Percentiles rank a stretch among this genome's conserved stretches.
phyloP scores from a whole-genome alignment of 2,888 invertebrate genomes.

The Zygaena filipendulae region DNA sequence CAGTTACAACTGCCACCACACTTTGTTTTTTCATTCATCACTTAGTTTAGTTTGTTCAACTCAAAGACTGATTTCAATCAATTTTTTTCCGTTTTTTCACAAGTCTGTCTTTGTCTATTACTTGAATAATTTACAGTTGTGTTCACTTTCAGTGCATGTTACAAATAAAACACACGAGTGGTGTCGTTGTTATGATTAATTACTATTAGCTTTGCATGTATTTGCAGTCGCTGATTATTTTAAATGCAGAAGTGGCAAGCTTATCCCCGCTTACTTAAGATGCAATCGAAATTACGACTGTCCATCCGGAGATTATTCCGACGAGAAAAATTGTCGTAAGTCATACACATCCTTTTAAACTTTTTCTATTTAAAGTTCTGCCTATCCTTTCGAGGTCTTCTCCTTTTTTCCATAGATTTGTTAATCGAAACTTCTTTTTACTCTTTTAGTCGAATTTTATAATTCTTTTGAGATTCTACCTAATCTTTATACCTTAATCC shows the following conservation, averaged over 20 bases:
- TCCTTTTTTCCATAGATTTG: conserved; percentile 13
- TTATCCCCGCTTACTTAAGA: conserved; percentile 63
- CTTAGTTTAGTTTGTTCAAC: too few relatives aligned
- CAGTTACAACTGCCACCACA: conserved; percentile 8
- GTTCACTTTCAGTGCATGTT: too few relatives aligned
- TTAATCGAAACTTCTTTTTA: conserved; percentile 13
- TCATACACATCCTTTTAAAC: conserved; percentile 26
- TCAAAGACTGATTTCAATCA: too few relatives aligned
- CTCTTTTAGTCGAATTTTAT: too few relatives aligned
- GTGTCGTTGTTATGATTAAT: too few relatives aligned
- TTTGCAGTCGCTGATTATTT: conserved; percentile 61
- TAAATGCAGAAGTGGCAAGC: conserved; percentile 74
- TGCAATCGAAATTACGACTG: conserved; percentile 78
- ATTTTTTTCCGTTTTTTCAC: too few relatives aligned
- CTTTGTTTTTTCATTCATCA: conserved; percentile 9
- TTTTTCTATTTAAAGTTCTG: conserved; percentile 10
- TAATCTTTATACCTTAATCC: too few relatives aligned
- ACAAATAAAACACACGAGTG: too few relatives aligned
- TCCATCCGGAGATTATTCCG: conserved; percentile 72
- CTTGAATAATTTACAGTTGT: too few relatives aligned
- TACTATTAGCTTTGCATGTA: conserved; percentile 32
- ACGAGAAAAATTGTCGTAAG: conserved; percentile 84
- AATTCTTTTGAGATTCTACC: too few relatives aligned
- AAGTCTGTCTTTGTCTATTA: too few relatives aligned
- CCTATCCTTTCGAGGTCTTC: conserved; percentile 15